Conservation (phyloP, 2,113 vertebrate species). For the Nyctibius bracteatus region DNA sequence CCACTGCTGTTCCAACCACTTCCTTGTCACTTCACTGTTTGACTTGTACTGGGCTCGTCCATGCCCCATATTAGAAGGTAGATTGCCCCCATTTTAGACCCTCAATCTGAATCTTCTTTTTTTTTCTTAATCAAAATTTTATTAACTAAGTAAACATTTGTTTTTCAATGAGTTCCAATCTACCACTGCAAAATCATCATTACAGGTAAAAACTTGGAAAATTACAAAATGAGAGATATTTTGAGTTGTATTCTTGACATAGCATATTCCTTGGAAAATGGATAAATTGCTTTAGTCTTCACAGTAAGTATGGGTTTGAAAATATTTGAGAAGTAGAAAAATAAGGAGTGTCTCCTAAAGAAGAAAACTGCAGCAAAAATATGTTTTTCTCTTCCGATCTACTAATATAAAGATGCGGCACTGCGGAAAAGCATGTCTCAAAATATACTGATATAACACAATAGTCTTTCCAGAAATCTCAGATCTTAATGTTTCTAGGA, state of each 20-base stretch:
- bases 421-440: neutral
- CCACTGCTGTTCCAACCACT: neutral
- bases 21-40: neutral
- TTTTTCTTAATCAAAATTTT: neutral
- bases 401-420: neutral
- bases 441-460: conserved; percentile 3
- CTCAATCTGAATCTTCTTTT: neutral
- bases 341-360: neutral
- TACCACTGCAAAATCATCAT: neutral
- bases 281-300: neutral
- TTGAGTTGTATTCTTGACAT: neutral
- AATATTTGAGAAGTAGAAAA: neutral
- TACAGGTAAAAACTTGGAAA: neutral
- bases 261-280: neutral
- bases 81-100: neutral
- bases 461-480: conserved; percentile 31
- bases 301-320: neutral
- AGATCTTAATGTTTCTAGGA: conserved; percentile 56
- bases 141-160: neutral
- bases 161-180: neutral
- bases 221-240: neutral
- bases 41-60: neutral
- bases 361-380: neutral
- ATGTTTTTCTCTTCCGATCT: neutral
- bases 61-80: neutral